These are phyloP conservation scores for Cryptocephalus primarius DNA, from an alignment of 2,888 invertebrate genomes.

Conservation along the genomic window DNA sequence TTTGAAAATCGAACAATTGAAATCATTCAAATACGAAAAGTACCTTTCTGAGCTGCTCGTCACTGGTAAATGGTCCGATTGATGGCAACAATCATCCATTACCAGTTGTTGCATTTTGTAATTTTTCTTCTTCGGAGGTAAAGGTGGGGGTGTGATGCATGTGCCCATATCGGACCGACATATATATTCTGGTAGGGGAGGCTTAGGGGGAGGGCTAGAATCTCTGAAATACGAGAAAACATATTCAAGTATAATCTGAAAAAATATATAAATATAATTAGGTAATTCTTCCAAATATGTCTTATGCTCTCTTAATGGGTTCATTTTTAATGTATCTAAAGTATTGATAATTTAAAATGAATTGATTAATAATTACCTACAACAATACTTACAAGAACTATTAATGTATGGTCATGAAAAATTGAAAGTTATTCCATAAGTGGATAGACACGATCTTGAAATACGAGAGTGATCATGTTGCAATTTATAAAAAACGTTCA, in stretches of 20 bases:
- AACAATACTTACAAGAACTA: no score
- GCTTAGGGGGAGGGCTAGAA: constrained; percentile 73
- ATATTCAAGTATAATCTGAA: neutral
- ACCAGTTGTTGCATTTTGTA: constrained; percentile 39
- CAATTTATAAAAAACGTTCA: no score
- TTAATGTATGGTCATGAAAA: no score
- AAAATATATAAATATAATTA: no score
- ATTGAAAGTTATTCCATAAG: no score
- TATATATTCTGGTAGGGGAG: constrained; percentile 59
- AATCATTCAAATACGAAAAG: neutral
- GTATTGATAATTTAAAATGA: no score
- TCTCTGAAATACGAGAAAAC: constrained; percentile 27
- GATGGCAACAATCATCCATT: constrained; percentile 35
- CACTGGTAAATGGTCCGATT: constrained; percentile 47
- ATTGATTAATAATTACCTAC: no score
- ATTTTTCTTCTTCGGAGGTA: constrained; percentile 62
- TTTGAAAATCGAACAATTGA: neutral
- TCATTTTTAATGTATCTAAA: no score
- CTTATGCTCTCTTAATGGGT: no score
- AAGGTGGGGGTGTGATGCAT: constrained; percentile 58
- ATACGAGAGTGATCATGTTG: no score
- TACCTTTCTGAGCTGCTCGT: constrained; percentile 54
- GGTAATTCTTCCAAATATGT: no score
- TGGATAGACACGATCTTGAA: no score
- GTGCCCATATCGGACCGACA: constrained; percentile 18